These are phyloP conservation scores for Sebastes wilsoni DNA, from an alignment of 2,797 vertebrate species.

Conservation along the genomic window DNA sequence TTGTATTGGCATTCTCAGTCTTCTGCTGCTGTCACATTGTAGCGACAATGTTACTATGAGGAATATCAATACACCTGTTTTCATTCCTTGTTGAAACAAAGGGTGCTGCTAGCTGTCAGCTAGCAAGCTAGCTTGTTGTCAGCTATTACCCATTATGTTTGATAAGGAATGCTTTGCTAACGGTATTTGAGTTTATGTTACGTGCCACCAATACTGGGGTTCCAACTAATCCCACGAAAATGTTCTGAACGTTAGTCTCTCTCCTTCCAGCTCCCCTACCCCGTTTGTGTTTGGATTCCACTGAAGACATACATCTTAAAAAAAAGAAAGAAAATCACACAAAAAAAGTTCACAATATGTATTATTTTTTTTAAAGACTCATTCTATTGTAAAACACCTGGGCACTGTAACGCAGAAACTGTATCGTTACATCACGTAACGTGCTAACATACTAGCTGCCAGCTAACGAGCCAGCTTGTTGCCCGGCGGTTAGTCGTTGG, in stretches of 20 bases:
- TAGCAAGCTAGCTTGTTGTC: slow-evolving; percentile 4
- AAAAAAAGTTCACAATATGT: not conserved
- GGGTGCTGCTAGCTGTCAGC: not conserved
- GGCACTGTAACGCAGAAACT: not conserved
- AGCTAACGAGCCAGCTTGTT: not conserved
- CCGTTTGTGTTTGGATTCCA: not conserved
- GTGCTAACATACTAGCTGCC: not conserved
- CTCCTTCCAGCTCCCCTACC: too few relatives aligned
- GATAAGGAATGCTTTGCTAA: not conserved
- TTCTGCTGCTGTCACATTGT: slow-evolving; percentile 2
- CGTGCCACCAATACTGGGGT: not conserved
- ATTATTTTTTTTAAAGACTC: not conserved
- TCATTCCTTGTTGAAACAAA: not conserved
- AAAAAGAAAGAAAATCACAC: not conserved
- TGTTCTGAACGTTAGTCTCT: too few relatives aligned
- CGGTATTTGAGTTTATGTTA: not conserved
- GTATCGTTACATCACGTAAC: not conserved
- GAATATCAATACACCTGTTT: not conserved
- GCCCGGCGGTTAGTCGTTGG: not conserved
- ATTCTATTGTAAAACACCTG: not conserved
- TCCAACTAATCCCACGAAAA: not conserved
- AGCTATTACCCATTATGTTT: not conserved
- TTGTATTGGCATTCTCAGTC: not conserved
- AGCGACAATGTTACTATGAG: not conserved
- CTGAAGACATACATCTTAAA: not conserved